Evolutionary conservation across 2,888 invertebrate genomes (phyloP), one percentile per base, ranked within the genome.

Genomic region (Hetaerina titia): DNA sequence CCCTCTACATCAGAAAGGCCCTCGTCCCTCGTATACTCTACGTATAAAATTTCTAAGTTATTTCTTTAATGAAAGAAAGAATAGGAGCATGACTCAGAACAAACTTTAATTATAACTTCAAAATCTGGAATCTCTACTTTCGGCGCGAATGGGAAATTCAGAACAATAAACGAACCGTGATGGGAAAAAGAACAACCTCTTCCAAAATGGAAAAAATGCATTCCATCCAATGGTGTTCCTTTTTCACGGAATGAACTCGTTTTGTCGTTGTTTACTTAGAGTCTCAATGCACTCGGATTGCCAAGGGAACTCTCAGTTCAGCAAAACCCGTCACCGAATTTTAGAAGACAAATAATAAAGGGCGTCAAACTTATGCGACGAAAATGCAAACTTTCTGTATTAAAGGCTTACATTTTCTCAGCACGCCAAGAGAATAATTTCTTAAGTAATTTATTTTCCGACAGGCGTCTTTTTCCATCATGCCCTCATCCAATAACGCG

Each of bases 391-490:
- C 81, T 81, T 81, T 31, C 31, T 2, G 13, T 15, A 81, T 81
- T 81, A 81, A 81, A 81, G 81, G 25, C 25, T 31, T 81, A 9
- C 25, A 81, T 81, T 81, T 81, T 81, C 31, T 81, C 81, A 31
- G 81, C 25, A 22, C 11, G 31, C 81, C 2, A 25, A 31, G 81
- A 31, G 22, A 31, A 81, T 25, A 69, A 56, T 69, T 69, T 22
- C 92, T 74, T 92, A 57, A 56, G 92, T 22, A 56, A 45, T 64
- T 90, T 45, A 90, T 64, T n/a, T n/a, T 56, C 74, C 56, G 2
- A 92, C 45, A 74, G 56, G n/a, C 92, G 6, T 92, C 69, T 15
- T 69, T 92, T 74, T 92, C 56, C 90, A 19, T 19, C 90, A 45
- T 69, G 31, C 45, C 63, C 64, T 90, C 31, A 90, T 90, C 45